These are phyloP conservation scores for Drosophila mayri DNA, from an alignment of 1,140 invertebrate genomes.

Conservation along the genomic window DNA sequence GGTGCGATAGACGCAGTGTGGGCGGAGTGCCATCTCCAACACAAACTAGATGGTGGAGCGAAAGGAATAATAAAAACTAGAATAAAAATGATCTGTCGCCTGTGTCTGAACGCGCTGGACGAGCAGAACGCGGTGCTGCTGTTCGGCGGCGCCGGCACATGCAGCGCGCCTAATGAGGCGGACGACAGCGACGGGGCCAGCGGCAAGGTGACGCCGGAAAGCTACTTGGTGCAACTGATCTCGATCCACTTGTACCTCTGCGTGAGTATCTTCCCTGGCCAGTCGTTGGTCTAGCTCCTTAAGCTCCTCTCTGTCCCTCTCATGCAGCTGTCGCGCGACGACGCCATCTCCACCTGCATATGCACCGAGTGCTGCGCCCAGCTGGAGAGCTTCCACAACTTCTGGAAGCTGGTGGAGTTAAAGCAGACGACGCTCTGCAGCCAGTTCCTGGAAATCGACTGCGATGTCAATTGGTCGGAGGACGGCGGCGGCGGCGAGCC, in stretches of 20 bases:
- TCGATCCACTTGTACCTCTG: constrained; percentile 79
- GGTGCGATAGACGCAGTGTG: too few species aligned
- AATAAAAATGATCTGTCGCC: constrained; percentile 77
- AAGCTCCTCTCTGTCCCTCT: background rate
- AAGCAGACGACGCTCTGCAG: constrained; percentile 77
- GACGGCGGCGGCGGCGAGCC: constrained; percentile 46
- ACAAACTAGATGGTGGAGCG: constrained; percentile 22
- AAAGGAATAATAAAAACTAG: constrained; percentile 27
- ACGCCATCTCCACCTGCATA: constrained; percentile 74
- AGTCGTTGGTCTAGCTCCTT: background rate
- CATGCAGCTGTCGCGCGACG: constrained; percentile 66
- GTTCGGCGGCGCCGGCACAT: constrained; percentile 37
- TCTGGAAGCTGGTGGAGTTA: constrained; percentile 72
- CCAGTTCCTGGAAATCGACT: constrained; percentile 74
- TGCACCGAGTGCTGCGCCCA: constrained; percentile 68
- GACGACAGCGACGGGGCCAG: constrained; percentile 36
- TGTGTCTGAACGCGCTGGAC: constrained; percentile 69
- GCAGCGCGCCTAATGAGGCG: constrained; percentile 23
- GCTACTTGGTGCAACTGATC: constrained; percentile 77
- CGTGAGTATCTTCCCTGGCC: constrained; percentile 49
- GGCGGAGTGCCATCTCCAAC: too few species aligned
- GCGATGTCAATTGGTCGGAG: constrained; percentile 75
- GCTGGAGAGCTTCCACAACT: constrained; percentile 75
- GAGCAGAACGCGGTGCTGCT: constrained; percentile 66
- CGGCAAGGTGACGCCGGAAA: constrained; percentile 69